Evolutionary conservation across 92 coral and sea anemone species (phyloP), one percentile per base, ranked within the genome.

Genomic region (Chrysogorgia sp.): DNA sequence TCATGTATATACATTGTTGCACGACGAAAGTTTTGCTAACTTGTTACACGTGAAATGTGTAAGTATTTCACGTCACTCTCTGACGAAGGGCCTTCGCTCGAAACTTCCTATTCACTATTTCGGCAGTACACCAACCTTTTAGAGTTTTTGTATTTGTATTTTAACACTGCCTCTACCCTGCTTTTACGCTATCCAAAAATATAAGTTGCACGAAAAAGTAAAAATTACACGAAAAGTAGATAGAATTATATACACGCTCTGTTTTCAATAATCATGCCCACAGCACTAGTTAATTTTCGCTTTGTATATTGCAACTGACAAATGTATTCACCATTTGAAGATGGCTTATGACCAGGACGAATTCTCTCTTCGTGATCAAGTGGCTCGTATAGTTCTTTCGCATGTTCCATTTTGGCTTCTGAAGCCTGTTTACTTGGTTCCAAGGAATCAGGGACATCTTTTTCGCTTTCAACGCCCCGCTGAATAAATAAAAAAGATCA

Each of bases 291-390:
- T 17, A 43, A 43, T 43, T 43, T 43, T 43, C 17, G 50, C 50
- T 17, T 43, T 43, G 10, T 43, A 9, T 8, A 43, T 17, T 43
- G 17, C 3, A 30, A 23, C 23, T 57, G 17, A 23, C 23, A 23
- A 13, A 57, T 57, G 59, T 30, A 52, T 24, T 32, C 35, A 72
- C 79, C 79, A 53, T 72, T 72, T 20, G 79, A 53, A 10, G 79
- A 72, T 55, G 79, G 79, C 56, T 59, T 23, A 20, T 25, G 21
- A 28, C 32, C 79, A 24, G 31, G 30, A 57, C 79, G 79, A 56
- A 33, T 50, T 72, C 55, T 55, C 64, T 72, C 65, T 25, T 50
- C 79, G 28, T 17, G 50, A 53, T 50, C 65, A 19, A 33, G 49
- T 30, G 23, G 7, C 30, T 31, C 17, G 6, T 26, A 29, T 30